Percentiles rank a stretch among this genome's conserved stretches.
These are phyloP conservation scores for Petaurus breviceps DNA, from an alignment of 2,113 vertebrate species.

Conservation along the genomic window DNA sequence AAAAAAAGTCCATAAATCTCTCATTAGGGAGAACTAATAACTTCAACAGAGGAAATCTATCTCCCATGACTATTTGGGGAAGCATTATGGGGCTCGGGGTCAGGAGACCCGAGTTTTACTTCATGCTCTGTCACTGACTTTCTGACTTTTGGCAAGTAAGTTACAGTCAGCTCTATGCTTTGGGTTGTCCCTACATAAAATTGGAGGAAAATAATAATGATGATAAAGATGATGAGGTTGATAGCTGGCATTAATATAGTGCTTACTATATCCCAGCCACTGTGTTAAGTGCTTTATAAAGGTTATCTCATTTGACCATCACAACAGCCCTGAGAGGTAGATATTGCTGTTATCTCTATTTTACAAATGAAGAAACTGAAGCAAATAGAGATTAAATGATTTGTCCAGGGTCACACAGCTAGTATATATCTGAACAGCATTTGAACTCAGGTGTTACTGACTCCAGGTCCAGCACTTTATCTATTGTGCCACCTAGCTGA, in stretches of 20 bases:
- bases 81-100: neutral
- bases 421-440: too few species aligned
- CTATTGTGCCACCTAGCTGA: neutral
- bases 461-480: neutral
- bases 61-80: neutral
- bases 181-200: neutral
- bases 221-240: neutral
- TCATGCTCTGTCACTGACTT: neutral
- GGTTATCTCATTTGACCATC: neutral
- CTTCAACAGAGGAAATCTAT: neutral
- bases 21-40: neutral
- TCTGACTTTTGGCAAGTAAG: neutral
- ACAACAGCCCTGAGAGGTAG: neutral
- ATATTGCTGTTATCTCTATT: neutral
- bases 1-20: neutral
- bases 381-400: neutral
- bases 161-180: neutral
- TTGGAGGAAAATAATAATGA: neutral
- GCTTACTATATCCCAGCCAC: neutral
- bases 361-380: neutral
- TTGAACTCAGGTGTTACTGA: too few species aligned
- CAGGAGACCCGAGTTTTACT: neutral
- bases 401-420: neutral
- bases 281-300: neutral
- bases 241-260: neutral